phyloP scores from a whole-genome alignment of 2,113 vertebrate species.

The Heterotilapia buettikoferi region DNA sequence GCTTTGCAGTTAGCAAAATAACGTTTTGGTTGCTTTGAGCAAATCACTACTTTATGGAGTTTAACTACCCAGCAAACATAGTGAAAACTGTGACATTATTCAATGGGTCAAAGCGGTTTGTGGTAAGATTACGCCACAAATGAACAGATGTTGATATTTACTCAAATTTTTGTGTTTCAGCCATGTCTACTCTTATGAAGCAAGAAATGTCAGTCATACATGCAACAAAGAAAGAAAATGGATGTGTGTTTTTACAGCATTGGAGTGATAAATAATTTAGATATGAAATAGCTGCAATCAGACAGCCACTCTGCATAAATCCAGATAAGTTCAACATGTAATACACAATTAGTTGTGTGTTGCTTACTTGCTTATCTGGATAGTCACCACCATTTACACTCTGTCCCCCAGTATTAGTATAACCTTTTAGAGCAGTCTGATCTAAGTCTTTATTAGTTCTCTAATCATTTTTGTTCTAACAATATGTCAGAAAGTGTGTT shows the following conservation, averaged over 20 bases:
- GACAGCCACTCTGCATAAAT: neutral
- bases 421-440: neutral
- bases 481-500: neutral
- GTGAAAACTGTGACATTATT: neutral
- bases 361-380: neutral
- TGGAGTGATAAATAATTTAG: neutral
- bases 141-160: neutral
- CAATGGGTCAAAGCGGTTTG: neutral
- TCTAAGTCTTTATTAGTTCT: neutral
- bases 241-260: neutral
- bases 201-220: neutral
- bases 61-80: neutral
- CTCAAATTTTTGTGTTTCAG: neutral
- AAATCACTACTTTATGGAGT: neutral
- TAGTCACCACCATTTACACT: neutral
- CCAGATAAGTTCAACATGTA: neutral
- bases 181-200: neutral
- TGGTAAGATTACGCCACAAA: neutral
- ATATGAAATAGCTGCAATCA: neutral
- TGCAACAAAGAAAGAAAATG: neutral
- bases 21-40: neutral
- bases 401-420: neutral
- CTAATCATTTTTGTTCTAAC: neutral
- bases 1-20: neutral
- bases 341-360: neutral